Base-by-base conservation (phyloP, 2,888 invertebrate genomes). In the Cataglyphis livida region DNA sequence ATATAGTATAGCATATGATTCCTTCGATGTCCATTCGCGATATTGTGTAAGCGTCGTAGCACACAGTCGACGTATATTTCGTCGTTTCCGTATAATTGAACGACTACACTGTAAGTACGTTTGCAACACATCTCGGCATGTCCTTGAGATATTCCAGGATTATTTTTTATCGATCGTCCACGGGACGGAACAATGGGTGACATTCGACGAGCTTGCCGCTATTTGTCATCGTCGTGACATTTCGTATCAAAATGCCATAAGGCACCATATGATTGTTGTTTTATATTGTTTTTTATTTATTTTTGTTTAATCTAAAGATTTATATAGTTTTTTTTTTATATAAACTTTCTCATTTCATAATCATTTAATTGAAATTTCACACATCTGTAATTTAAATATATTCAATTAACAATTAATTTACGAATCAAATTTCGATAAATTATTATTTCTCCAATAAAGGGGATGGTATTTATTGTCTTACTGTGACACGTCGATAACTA, bases 201-300 rank as follows among this genome's bases (percentile, higher is more conserved):
- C n/a, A 38, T 54, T 76, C 9, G 6, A 44, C 12, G 3, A 18
- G 15, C n/a, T 28, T 18, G 48, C 28, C 21, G 18, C 28, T 6
- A 44, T 15, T n/a, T 44, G 73, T 61, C 61, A 25, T 21, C 18
- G 21, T 18, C 51, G n/a, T 38, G 74, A 74, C 41, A 44, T 74
- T 61, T 74, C 32, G 32, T n/a, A 18, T 32, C 10, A 15, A 10
- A 44, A 32, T 41, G 51, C 38, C 21, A 35, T 65, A 68, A 9
- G 25, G 44, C 21, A 64, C 35, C 38, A 38, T 64, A 64, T 64
- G 18, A 66, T 51, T 35, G 65, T 75, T 75, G 3, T 10, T 32
- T 51, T 51, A 51, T 51, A 51, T 68, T 35, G 75, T 66, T 75
- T 38, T 75, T 66, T 12, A n/a, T 51, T 64, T 21, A 65, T 75